These are phyloP conservation scores for Lobophora halterata DNA, from an alignment of 2,888 invertebrate genomes.

Conservation along the genomic window DNA sequence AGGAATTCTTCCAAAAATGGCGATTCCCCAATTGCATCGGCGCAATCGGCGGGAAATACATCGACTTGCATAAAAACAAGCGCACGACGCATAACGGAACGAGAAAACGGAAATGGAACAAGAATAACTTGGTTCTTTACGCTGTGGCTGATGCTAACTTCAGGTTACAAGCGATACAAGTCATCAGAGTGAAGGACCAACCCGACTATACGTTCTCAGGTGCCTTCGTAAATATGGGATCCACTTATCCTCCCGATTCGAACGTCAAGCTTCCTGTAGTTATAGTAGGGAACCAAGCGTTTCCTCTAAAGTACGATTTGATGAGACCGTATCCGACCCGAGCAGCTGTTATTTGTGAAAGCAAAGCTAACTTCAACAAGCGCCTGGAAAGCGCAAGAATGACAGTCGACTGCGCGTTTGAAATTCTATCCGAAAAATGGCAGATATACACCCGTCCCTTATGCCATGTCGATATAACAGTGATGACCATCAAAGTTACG, in stretches of 20 bases:
- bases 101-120: conserved; percentile 7
- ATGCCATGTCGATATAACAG: conserved; percentile 18
- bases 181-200: conserved; percentile 2
- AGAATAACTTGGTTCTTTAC: conserved; percentile 12
- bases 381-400: conserved; percentile 26
- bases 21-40: conserved; percentile 30
- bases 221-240: conserved; percentile 19
- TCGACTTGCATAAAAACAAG: conserved; percentile 10
- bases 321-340: conserved; percentile 28
- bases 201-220: conserved; percentile 17
- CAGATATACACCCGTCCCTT: conserved; percentile 23
- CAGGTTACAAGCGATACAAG: conserved; percentile 15
- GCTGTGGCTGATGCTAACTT: conserved; percentile 25
- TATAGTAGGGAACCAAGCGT: conserved; percentile 31
- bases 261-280: conserved; percentile 27
- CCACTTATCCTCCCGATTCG: conserved; percentile 22
- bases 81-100: too few species aligned
- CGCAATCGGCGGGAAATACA: conserved; percentile 26
- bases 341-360: conserved; percentile 3
- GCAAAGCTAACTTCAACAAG: conserved; percentile 27
- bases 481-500: conserved; percentile 19
- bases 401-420: conserved; percentile 31
- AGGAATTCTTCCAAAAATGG: conserved; percentile 20
- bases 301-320: conserved; percentile 27
- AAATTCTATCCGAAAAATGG: conserved; percentile 37